These are phyloP conservation scores for Halictus quadricinctus DNA, from an alignment of 2,888 invertebrate species.

Conservation along the genomic window DNA sequence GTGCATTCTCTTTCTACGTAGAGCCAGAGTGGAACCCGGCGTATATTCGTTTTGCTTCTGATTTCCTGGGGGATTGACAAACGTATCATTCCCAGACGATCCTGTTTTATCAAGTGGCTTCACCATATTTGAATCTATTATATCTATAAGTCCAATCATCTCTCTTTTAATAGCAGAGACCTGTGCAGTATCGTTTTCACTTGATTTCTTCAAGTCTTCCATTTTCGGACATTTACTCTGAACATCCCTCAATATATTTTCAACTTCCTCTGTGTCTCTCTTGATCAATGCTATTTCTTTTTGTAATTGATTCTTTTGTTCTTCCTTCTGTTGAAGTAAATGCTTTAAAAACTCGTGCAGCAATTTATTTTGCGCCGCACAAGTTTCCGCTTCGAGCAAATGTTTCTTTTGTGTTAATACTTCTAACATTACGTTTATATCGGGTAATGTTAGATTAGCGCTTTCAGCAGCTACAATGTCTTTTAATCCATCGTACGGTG, in stretches of 20 bases:
- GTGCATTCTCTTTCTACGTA: constrained; percentile 89
- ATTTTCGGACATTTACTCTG: constrained; percentile 85
- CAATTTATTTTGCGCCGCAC: constrained; percentile 91
- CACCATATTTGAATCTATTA: constrained; percentile 83
- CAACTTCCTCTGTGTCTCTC: constrained; percentile 89
- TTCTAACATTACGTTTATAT: constrained; percentile 92
- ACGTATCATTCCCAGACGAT: constrained; percentile 58
- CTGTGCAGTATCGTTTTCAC: constrained; percentile 83
- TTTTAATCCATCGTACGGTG: constrained; percentile 81
- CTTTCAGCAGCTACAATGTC: constrained; percentile 88
- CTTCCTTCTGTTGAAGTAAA: constrained; percentile 88
- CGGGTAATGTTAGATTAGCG: constrained; percentile 88
- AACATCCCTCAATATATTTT: constrained; percentile 85
- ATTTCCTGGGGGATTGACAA: constrained; percentile 60
- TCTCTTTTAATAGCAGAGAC: constrained; percentile 84
- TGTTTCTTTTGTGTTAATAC: constrained; percentile 91
- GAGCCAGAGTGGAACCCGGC: constrained; percentile 84
- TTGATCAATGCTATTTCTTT: constrained; percentile 90
- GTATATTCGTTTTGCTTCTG: constrained; percentile 71
- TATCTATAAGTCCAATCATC: constrained; percentile 84
- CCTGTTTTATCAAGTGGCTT: constrained; percentile 72
- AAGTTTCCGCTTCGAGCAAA: constrained; percentile 91
- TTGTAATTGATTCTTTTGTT: constrained; percentile 86
- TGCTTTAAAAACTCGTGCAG: constrained; percentile 92
- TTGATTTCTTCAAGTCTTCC: constrained; percentile 84